Base-by-base conservation (phyloP, 2,113 vertebrate genomes). In the Natator depressus region DNA sequence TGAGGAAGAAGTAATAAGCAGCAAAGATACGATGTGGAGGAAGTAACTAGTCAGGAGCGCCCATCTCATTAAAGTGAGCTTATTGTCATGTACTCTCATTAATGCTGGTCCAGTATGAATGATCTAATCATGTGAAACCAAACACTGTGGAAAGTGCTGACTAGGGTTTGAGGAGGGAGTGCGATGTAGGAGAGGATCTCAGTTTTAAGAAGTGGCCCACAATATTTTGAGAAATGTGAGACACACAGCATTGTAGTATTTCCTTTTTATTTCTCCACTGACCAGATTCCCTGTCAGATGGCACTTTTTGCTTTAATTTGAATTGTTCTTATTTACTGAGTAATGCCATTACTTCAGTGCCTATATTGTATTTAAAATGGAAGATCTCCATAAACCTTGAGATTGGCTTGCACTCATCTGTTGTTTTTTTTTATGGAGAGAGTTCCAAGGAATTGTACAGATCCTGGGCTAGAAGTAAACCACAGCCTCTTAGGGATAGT, bases 221-320 rank as follows among this genome's bases (percentile, higher is more conserved):
- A 83, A 5, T 92, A 82, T 89, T 91, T 79, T 87, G n/a, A 80
- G 59, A 89, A 82, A 38, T 72, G 9, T 69, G 65, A 72, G 19
- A 72, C 5, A 46, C 31, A 29, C 10, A 8, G 49, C 0, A 0
- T 91, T 80, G 6, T 8, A 5, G 19, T 76, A 19, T 47, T 7
- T 38, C 81, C 35, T 75, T 93, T 88, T 82, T 80, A 94, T 91
- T 93, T 95, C 42, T 93, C 57, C 27, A 5, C 14, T 50, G 12
- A 17, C 6, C 27, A 59, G 27, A 69, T 93, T n/a, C 12, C 42
- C 87, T 88, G 57, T 38, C 89, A n/a, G 91, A 55, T 75, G 75
- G 1, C 29, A 84, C 12, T 80, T 92, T n/a, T 96, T 89, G 91
- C 38, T 27, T 79, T 7, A 65, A 3, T 85, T 89, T 75, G 50